Evolutionary conservation across 2,113 vertebrate genomes (phyloP).

Genomic region (Ameiurus melas): DNA sequence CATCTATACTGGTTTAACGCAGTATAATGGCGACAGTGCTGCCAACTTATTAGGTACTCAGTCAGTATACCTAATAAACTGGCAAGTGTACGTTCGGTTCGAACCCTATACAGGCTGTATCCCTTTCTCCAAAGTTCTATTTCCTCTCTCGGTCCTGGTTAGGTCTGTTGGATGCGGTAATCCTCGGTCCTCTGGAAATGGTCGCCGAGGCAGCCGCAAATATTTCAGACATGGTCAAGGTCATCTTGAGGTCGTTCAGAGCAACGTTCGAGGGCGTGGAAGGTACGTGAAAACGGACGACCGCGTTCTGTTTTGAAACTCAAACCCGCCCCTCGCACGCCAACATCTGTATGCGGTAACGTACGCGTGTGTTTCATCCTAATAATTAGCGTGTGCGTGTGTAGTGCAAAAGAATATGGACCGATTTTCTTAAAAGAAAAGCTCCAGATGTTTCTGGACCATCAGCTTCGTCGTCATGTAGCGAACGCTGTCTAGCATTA

Average conservation of each 20-base stretch:
- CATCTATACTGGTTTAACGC: background rate
- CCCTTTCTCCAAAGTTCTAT: background rate
- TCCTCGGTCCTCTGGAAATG: conserved; percentile 32
- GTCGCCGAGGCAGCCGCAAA: conserved; percentile 25
- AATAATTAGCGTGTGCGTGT: no score
- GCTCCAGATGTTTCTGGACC: no score
- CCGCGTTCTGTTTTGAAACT: background rate
- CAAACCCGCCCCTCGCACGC: background rate
- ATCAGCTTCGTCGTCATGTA: no score
- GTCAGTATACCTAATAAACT: background rate
- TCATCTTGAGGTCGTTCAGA: conserved; percentile 8
- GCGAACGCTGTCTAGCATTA: no score
- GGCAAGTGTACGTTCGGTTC: no score
- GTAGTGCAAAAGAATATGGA: no score
- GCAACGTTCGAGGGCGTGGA: conserved; percentile 15
- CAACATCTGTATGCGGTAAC: no score
- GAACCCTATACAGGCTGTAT: background rate
- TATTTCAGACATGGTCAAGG: conserved; percentile 16
- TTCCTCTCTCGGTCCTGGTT: background rate
- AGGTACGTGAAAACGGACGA: conserved; percentile 22
- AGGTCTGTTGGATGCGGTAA: conserved; percentile 11
- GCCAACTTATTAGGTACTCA: background rate
- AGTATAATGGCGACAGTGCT: background rate
- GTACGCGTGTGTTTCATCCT: no score
- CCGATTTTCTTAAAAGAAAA: no score